phyloP scores from a whole-genome alignment of 2,797 vertebrate species.

The Bucorvus abyssinicus region DNA sequence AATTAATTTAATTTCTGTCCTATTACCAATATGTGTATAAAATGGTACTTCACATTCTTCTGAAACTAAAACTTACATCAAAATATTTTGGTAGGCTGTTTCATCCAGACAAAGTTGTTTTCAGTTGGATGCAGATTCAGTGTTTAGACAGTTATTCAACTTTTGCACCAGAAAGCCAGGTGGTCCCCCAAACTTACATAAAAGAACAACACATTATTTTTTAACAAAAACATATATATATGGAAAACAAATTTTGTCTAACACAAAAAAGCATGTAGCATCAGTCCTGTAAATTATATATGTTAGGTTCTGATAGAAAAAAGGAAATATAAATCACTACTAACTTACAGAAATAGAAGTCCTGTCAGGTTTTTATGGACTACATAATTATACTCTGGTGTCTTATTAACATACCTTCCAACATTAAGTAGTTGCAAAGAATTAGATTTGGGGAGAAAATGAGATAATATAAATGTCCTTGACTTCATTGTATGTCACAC shows the following conservation, averaged over 20 bases:
- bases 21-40: background rate
- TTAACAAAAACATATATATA: background rate
- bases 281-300: background rate
- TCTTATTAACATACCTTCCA: background rate
- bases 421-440: background rate
- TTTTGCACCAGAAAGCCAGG: background rate
- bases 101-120: background rate
- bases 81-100: background rate
- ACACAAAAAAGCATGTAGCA: background rate
- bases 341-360: background rate
- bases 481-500: background rate
- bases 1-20: background rate
- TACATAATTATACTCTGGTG: background rate
- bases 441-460: background rate
- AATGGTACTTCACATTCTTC: rapidly evolving
- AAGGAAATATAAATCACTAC: background rate
- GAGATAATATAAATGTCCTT: background rate
- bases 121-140: background rate
- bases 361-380: background rate
- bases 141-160: background rate
- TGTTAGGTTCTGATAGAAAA: background rate
- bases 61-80: background rate
- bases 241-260: background rate
- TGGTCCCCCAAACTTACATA: background rate
- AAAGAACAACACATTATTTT: background rate